These are phyloP conservation scores for Orchestia grillus DNA, from an alignment of 1,140 invertebrate genomes.

Conservation along the genomic window DNA sequence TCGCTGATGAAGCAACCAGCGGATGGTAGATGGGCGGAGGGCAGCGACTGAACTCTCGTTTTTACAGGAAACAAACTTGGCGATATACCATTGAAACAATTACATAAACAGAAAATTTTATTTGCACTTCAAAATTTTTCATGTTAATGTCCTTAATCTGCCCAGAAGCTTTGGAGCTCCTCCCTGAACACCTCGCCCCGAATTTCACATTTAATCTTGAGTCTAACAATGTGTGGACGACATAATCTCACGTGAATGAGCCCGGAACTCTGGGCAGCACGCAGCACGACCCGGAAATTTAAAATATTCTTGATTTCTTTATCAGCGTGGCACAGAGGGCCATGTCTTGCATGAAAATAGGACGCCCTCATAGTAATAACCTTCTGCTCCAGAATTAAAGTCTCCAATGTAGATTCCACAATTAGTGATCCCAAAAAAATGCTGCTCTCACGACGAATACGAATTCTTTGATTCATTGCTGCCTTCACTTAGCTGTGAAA, in stretches of 20 bases:
- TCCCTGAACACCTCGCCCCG: no score
- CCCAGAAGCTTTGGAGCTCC: no score
- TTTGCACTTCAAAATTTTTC: not conserved
- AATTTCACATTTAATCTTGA: no score
- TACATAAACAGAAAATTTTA: not conserved
- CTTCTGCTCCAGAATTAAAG: not conserved
- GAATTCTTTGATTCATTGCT: not conserved
- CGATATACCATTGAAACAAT: not conserved
- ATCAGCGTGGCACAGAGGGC: not conserved
- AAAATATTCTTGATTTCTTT: not conserved
- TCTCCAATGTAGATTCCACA: not conserved
- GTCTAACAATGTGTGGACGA: no score
- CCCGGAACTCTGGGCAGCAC: not conserved
- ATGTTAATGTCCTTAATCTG: not conserved
- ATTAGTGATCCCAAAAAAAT: not conserved
- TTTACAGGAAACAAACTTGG: not conserved
- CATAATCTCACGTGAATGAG: not conserved
- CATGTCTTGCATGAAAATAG: not conserved
- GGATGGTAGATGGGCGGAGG: not conserved
- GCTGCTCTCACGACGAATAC: not conserved
- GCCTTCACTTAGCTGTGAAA: not conserved
- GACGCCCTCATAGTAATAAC: not conserved
- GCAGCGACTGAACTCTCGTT: not conserved
- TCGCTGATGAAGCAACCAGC: not conserved
- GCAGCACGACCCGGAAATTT: not conserved